A percentile compares a stretch with the other conserved stretches of the same genome.
These are phyloP conservation scores for Antheraea assamensis DNA, from an alignment of 2,888 invertebrate genomes.

Conservation along the genomic window DNA sequence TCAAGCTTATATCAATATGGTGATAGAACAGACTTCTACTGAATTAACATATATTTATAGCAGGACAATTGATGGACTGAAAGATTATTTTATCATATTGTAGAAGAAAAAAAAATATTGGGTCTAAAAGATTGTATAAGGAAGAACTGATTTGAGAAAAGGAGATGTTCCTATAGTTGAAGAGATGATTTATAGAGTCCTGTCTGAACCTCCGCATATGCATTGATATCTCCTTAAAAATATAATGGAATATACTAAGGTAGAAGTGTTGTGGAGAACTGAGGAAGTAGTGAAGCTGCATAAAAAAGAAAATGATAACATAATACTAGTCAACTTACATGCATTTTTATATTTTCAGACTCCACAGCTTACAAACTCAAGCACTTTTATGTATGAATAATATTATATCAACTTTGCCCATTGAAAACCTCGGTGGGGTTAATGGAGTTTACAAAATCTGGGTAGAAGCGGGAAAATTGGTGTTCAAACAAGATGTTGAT, in stretches of 20 bases:
- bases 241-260: neutral
- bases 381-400: slow-evolving; percentile 87
- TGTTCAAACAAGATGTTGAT: slow-evolving; percentile 79
- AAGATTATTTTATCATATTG: neutral
- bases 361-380: slow-evolving; percentile 82
- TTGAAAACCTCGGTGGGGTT: slow-evolving; percentile 85
- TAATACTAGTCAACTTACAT: neutral
- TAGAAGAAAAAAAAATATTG: neutral
- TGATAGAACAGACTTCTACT: neutral
- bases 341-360: slow-evolving; percentile 55
- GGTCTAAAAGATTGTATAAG: neutral
- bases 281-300: neutral
- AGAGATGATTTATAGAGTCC: neutral
- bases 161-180: neutral
- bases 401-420: slow-evolving; percentile 83
- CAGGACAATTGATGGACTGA: too few species aligned
- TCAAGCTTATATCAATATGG: neutral
- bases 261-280: neutral
- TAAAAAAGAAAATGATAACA: neutral
- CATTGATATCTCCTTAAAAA: neutral
- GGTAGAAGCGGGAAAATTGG: slow-evolving; percentile 84
- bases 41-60: neutral
- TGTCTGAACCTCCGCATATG: neutral
- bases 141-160: neutral
- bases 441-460: slow-evolving; percentile 84